A percentile compares a stretch with the other conserved stretches of the same genome.
These are phyloP conservation scores for Sternotherus odoratus DNA, from an alignment of 2,797 vertebrate species.

Conservation along the genomic window DNA sequence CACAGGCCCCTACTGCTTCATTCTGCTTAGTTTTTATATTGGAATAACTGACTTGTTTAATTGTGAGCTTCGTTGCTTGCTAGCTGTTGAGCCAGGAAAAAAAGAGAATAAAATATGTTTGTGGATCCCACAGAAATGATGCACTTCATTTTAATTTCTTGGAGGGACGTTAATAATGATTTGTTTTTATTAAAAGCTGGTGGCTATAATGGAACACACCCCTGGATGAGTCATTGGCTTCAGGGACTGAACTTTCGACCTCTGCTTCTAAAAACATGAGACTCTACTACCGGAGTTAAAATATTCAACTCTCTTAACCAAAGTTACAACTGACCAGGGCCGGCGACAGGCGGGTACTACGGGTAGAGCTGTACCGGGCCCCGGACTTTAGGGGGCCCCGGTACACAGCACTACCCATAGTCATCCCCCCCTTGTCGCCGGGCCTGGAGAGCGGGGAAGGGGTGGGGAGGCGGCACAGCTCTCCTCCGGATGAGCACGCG, in stretches of 20 bases:
- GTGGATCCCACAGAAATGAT: neutral
- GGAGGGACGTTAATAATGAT: neutral
- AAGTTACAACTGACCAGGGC: neutral
- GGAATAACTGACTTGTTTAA: neutral
- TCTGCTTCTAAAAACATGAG: neutral
- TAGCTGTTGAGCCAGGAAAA: neutral
- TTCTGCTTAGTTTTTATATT: neutral
- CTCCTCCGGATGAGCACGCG: too few species aligned
- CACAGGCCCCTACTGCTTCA: neutral
- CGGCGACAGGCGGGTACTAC: too few species aligned
- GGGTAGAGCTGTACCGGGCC: too few species aligned
- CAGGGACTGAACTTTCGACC: neutral
- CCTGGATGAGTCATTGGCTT: neutral
- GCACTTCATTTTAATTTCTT: neutral
- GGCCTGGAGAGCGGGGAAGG: too few species aligned
- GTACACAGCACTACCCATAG: too few species aligned
- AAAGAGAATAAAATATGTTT: neutral
- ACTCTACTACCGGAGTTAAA: neutral
- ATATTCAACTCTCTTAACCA: neutral
- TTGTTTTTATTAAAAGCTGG: neutral
- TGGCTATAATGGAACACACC: neutral
- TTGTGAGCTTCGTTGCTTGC: neutral
- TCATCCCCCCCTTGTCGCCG: too few species aligned
- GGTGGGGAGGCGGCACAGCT: too few species aligned
- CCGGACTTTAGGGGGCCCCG: too few species aligned